A percentile compares a stretch with the other conserved stretches of the same genome.
Evolutionary conservation across 2,113 vertebrate species (phyloP).

Genomic region (Phyllostomus discolor): DNA sequence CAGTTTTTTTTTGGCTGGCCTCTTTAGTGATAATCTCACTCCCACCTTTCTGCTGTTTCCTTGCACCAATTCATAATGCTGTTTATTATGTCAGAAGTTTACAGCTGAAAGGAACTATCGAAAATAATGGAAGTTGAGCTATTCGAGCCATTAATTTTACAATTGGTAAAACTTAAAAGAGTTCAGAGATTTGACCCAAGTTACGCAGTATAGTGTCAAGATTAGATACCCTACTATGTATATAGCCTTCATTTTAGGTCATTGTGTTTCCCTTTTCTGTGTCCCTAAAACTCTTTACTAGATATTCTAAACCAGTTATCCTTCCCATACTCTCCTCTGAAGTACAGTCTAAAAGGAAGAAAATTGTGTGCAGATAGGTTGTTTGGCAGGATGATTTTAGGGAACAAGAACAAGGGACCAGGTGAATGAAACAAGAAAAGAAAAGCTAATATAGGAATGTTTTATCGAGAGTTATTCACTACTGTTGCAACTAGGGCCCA

Average conservation of each 20-base stretch:
- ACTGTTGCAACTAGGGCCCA: background rate
- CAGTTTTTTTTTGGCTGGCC: background rate
- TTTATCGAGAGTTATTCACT: background rate
- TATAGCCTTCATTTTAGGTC: slow-evolving; percentile 5
- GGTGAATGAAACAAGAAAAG: background rate
- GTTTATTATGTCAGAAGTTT: background rate
- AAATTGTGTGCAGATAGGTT: background rate
- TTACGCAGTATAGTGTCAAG: background rate
- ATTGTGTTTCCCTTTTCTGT: background rate
- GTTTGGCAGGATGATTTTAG: background rate
- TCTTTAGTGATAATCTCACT: background rate
- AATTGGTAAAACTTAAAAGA: background rate
- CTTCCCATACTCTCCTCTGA: background rate
- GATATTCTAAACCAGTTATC: background rate
- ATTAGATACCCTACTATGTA: background rate
- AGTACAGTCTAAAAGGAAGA: background rate
- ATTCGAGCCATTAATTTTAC: background rate
- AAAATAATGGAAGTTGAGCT: background rate
- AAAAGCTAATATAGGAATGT: background rate
- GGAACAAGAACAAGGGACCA: background rate
- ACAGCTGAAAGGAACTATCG: background rate
- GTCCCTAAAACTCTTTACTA: background rate
- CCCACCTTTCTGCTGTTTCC: background rate
- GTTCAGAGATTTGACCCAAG: background rate
- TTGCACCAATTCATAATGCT: background rate